Conservation (phyloP, 2,888 invertebrate species). For the Parnassius glacialis region DNA sequence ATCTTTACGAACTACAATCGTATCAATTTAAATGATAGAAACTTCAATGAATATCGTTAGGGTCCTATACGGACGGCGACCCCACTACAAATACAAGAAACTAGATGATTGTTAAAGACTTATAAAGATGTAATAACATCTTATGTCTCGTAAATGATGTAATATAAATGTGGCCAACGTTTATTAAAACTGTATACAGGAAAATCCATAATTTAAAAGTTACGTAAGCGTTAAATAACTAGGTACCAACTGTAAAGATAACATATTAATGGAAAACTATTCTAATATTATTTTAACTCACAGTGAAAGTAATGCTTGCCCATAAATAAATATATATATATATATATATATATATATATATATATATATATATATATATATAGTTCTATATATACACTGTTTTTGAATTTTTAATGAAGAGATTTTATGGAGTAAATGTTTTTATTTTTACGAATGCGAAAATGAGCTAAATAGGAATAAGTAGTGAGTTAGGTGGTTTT, state of each 20-base stretch:
- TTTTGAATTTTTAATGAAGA: no score
- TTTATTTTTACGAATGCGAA: no score
- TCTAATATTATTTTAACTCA: conserved; percentile 8
- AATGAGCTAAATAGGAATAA: no score
- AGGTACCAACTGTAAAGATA: no score
- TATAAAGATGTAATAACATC: neutral
- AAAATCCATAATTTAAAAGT: neutral
- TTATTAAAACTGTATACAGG: no score
- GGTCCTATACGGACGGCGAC: conserved; percentile 19
- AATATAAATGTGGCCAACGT: neutral
- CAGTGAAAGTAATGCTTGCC: conserved; percentile 8
- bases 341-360: no score
- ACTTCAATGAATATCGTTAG: conserved; percentile 27
- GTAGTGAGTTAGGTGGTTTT: no score
- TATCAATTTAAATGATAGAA: conserved; percentile 26
- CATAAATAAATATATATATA: no score
- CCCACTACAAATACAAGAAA: conserved; percentile 5
- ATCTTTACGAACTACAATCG: conserved; percentile 26
- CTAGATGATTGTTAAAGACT: conserved; percentile 9
- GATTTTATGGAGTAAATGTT: no score
- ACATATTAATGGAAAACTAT: no score
- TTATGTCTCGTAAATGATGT: neutral
- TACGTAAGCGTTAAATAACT: conserved; percentile 2
- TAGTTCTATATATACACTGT: no score
- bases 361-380: no score